Evolutionary conservation across 2,888 invertebrate species (phyloP), one percentile per base, ranked within the genome.

Genomic region (Ecdyonurus torrentis): DNA sequence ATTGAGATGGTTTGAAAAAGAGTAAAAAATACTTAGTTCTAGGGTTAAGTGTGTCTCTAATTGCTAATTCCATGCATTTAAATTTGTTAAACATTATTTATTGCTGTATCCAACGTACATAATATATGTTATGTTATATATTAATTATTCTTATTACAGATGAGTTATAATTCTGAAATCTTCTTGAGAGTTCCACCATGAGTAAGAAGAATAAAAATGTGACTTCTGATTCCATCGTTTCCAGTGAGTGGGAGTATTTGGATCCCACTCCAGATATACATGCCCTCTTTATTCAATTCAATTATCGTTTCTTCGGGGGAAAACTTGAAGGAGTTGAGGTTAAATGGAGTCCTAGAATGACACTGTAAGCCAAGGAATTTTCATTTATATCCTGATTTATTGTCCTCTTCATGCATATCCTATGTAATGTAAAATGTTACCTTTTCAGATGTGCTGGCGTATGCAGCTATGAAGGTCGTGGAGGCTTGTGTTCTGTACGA

Each of bases 281-380:
- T 70, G 79, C 81, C 0, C 76, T 99, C 65, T 99, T 99, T 72
- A 71, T 85, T 1, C 85, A 89, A 66, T 99, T 95, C 71, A 89
- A 97, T 74, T 76, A 80, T 23, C 79, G 82, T 68, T 99, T 90
- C 73, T 99, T 99, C 72, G 85, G 85, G 79, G 81, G 84, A 3
- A 81, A 81, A 67, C 77, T 99, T 25, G 74, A 79, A 0, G 80
- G 86, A 61, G 92, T 95, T 0, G 86, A 88, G 67, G 87, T 99
- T 0, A 84, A 86, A 71, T 99, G 99, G 99, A 98, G 97, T 72
- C 89, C 89, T 68, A 78, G 88, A 66, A 98, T 99, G 98, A 90
- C 87, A 10, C 72, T 79, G 79, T 84, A 73, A 73, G 76, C 68
- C 24, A 20, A n/a, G n/a, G n/a, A n/a, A n/a, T n/a, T n/a, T n/a